Percentiles rank a stretch among this genome's conserved stretches.
Evolutionary conservation across 2,888 invertebrate species (phyloP).

Genomic region (Linnaemya vulpina): DNA sequence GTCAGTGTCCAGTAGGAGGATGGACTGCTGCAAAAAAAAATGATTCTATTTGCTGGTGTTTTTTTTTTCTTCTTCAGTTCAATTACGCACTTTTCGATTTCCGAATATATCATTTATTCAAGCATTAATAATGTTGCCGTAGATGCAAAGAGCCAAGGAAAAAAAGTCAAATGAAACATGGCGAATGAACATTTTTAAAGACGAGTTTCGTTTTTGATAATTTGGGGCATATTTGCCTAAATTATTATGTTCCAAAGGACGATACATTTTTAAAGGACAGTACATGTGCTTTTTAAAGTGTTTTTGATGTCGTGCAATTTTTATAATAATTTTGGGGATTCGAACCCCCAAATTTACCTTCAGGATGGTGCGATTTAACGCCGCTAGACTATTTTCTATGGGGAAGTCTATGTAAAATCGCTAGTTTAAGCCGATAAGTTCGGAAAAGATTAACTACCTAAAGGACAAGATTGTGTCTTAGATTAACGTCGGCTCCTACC

Average conservation of each 20-base stretch:
- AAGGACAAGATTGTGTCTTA: too few relatives aligned
- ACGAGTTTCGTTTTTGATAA: conserved; percentile 15
- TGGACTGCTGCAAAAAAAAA: not conserved
- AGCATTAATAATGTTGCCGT: conserved; percentile 61
- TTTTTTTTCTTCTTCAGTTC: not conserved
- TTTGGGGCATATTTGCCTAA: conserved; percentile 52
- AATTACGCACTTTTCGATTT: conserved; percentile 62
- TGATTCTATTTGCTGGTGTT: conserved; percentile 19
- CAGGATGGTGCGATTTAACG: too few relatives aligned
- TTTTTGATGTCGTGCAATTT: too few relatives aligned
- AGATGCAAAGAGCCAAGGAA: conserved; percentile 28
- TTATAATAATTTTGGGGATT: too few relatives aligned
- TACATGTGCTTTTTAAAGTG: not conserved
- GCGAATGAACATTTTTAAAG: not conserved
- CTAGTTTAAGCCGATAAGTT: too few relatives aligned
- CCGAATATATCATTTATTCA: conserved; percentile 51
- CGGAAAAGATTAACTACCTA: too few relatives aligned
- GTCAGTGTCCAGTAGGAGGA: not conserved
- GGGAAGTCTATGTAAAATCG: too few relatives aligned
- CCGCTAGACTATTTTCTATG: too few relatives aligned
- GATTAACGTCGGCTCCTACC: too few relatives aligned
- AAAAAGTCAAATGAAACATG: conserved; percentile 5
- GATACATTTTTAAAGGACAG: conserved; percentile 20
- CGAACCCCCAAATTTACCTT: too few relatives aligned
- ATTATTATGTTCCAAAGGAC: conserved; percentile 63